These are phyloP conservation scores for Onchidella celtica DNA, from an alignment of 2,888 invertebrate species.

Conservation along the genomic window DNA sequence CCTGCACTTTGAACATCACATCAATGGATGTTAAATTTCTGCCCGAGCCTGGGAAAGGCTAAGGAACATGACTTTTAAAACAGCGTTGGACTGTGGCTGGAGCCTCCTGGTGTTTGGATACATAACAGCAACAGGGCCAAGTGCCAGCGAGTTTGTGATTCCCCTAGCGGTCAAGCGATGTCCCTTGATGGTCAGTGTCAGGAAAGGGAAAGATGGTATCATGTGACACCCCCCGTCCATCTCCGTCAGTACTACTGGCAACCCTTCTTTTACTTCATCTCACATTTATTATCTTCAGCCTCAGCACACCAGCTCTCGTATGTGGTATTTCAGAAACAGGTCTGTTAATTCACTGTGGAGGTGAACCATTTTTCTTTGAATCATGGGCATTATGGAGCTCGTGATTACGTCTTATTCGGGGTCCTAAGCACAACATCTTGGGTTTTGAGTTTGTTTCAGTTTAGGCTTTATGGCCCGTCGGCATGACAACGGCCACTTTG, in stretches of 20 bases:
- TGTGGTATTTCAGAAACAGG: too few relatives aligned
- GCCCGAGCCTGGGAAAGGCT: not conserved
- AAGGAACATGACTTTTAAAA: slow-evolving; percentile 4
- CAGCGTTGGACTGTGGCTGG: not conserved
- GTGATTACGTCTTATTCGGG: too few relatives aligned
- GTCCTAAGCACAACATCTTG: too few relatives aligned
- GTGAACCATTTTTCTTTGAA: too few relatives aligned
- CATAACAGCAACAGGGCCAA: slow-evolving; percentile 10
- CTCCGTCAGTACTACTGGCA: not conserved
- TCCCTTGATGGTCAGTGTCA: slow-evolving; percentile 19
- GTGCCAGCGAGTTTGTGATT: not conserved
- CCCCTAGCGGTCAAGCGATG: not conserved
- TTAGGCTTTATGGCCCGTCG: too few relatives aligned
- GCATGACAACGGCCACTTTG: too few relatives aligned
- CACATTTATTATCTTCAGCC: too few relatives aligned
- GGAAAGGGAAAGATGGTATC: slow-evolving; percentile 18
- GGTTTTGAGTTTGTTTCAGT: too few relatives aligned
- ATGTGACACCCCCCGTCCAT: not conserved
- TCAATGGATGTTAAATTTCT: not conserved
- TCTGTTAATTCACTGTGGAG: too few relatives aligned
- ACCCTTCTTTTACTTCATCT: too few relatives aligned
- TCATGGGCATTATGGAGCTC: too few relatives aligned
- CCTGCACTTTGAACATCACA: not conserved
- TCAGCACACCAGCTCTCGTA: too few relatives aligned
- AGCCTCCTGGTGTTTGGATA: not conserved